Conservation (phyloP, 2,888 invertebrate genomes). For the Ernsta delagoae region DNA sequence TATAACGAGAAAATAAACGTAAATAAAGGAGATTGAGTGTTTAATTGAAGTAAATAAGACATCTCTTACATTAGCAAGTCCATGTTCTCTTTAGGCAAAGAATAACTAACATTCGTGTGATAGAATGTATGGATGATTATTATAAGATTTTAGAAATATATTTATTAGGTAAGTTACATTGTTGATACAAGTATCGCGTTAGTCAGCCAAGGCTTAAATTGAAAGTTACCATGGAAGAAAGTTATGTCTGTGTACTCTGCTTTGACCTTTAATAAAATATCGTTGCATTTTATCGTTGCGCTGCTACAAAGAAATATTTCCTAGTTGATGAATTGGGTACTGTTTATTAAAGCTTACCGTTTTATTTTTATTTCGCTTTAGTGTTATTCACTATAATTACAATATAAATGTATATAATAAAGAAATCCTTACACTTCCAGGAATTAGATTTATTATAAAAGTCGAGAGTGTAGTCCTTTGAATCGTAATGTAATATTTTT, state of each 20-base stretch:
- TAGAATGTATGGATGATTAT: too few species aligned
- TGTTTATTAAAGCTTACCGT: background rate
- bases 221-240: background rate
- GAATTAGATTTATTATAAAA: constrained; percentile 55
- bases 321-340: background rate
- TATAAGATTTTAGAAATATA: too few species aligned
- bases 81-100: too few species aligned
- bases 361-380: too few species aligned
- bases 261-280: constrained; percentile 26
- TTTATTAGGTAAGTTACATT: too few species aligned
- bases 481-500: constrained; percentile 43
- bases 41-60: too few species aligned
- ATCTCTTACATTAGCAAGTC: too few species aligned
- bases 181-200: too few species aligned
- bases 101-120: too few species aligned
- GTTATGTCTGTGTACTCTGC: constrained; percentile 10
- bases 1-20: too few species aligned
- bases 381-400: too few species aligned
- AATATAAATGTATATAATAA: constrained; percentile 9
- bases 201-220: background rate
- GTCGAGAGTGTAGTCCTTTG: constrained; percentile 56
- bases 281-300: constrained; percentile 3
- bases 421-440: constrained; percentile 38
- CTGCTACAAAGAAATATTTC: constrained; percentile 10
- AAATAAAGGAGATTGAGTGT: too few species aligned